A percentile compares a stretch with the other conserved stretches of the same genome.
These are phyloP conservation scores for Andrena marginata DNA, from an alignment of 2,888 invertebrate genomes.

Conservation along the genomic window DNA sequence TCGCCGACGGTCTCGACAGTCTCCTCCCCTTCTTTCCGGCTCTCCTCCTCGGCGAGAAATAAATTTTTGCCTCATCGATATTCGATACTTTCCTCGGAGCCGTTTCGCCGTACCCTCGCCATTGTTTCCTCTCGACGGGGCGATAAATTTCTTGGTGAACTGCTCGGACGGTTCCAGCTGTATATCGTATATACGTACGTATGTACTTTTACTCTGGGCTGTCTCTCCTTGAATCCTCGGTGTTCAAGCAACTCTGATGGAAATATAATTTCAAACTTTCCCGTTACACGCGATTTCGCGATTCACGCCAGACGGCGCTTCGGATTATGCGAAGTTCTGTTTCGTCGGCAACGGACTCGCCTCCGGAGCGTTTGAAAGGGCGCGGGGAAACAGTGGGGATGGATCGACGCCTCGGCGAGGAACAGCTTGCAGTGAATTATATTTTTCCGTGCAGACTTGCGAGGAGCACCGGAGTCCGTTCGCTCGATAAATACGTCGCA, in stretches of 20 bases:
- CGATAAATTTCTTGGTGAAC: constrained; percentile 33
- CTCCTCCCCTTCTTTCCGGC: constrained; percentile 17
- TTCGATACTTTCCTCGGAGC: constrained; percentile 41
- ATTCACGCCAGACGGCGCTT: constrained; percentile 5
- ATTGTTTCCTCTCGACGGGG: constrained; percentile 33
- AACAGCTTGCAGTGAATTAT: constrained; percentile 2
- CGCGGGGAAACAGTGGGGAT: neutral
- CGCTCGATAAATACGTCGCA: constrained; percentile 13
- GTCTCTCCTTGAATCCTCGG: constrained; percentile 1
- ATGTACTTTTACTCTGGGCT: neutral
- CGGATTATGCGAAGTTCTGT: neutral
- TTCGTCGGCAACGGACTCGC: neutral
- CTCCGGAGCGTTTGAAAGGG: constrained; percentile 28
- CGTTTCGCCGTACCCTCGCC: constrained; percentile 3
- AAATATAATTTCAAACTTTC: constrained; percentile 21
- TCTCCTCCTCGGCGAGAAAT: constrained; percentile 38
- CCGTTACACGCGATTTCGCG: neutral
- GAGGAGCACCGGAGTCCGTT: neutral
- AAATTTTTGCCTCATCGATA: constrained; percentile 54
- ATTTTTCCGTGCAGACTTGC: neutral
- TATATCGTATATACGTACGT: no score
- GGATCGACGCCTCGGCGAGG: no score
- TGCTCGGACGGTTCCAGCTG: neutral
- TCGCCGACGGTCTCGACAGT: neutral
- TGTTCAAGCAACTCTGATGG: neutral